Base-by-base conservation (phyloP, 1,140 invertebrate species). In the Diabrotica undecimpunctata region DNA sequence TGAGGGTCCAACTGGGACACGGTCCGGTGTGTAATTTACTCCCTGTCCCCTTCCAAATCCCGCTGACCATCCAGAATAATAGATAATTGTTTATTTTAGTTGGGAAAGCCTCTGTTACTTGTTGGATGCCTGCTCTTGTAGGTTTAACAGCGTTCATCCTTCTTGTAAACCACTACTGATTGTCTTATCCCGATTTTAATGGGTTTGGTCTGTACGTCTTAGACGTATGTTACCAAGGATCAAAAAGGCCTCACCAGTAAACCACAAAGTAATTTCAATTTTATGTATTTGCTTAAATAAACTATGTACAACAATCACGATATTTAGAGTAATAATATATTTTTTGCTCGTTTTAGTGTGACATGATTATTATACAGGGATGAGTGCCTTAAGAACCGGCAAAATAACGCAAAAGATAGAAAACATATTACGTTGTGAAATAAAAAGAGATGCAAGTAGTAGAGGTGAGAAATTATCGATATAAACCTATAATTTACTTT, bases 161-260 rank as follows among this genome's bases (percentile, higher is more conserved):
- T 56, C 62, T 66, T 64, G 58, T 69, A 64, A 66, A 66, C 60
- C 56, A 51, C 59, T 52, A 62, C 59, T 69, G 65, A 66, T 66
- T 66, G 65, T 69, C 68, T 69, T 69, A 69, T 66, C 65, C 64
- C 68, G 51, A 64, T 54, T 66, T 59, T 61, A 62, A 66, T 25
- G 25, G 25, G 25, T 25, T 25, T 25, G 25, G 25, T 25, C 61
- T 61, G 58, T 62, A 62, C 61, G 64, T 68, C 54, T 55, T 13
- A 50, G 36, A 13, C 14, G 5, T 38, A 59, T 41, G 41, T 66
- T 59, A 51, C 39, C 25, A 25, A 25, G 25, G 25, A 25, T 61
- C 64, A 56, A 50, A 59, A 52, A 41, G 39, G 55, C 58, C 50
- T 51, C 37, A 41, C 46, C 57, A 11, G 37, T 35, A 13, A 35